Evolutionary conservation across 1,140 invertebrate species (phyloP).

Genomic region (Diorhabda elongata): DNA sequence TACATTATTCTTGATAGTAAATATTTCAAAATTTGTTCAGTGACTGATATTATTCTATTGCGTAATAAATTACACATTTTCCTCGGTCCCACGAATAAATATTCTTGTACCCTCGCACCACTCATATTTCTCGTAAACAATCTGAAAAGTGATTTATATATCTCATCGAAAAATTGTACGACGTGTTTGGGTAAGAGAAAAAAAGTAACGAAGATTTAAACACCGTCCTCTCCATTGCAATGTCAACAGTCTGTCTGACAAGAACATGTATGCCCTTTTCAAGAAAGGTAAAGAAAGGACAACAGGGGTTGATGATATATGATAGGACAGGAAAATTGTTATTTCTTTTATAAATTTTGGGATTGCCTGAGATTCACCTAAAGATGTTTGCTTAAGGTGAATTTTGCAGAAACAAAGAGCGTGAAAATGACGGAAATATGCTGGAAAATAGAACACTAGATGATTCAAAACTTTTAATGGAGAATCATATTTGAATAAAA

Average conservation of each 20-base stretch:
- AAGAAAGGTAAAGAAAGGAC: neutral
- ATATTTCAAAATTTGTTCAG: too few relatives aligned
- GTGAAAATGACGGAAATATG: too few relatives aligned
- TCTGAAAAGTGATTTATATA: slow-evolving; percentile 3
- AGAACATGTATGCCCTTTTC: neutral
- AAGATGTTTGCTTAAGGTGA: too few relatives aligned
- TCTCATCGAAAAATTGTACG: neutral
- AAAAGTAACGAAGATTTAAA: slow-evolving; percentile 13
- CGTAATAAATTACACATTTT: too few relatives aligned
- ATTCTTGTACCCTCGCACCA: neutral
- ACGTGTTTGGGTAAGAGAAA: neutral
- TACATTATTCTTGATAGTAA: too few relatives aligned
- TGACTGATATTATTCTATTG: too few relatives aligned
- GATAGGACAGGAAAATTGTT: neutral
- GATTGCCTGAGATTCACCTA: too few relatives aligned
- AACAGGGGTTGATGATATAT: slow-evolving; percentile 4
- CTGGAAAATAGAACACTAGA: too few relatives aligned
- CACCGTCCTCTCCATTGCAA: slow-evolving; percentile 5
- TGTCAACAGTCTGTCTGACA: slow-evolving; percentile 9
- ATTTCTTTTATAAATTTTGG: neutral
- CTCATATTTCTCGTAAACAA: neutral
- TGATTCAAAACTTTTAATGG: too few relatives aligned
- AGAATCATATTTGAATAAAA: too few relatives aligned
- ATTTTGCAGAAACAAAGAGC: too few relatives aligned
- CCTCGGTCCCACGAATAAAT: too few relatives aligned